Base-by-base conservation (phyloP, 2,113 vertebrate genomes). In the Mobula hypostoma region DNA sequence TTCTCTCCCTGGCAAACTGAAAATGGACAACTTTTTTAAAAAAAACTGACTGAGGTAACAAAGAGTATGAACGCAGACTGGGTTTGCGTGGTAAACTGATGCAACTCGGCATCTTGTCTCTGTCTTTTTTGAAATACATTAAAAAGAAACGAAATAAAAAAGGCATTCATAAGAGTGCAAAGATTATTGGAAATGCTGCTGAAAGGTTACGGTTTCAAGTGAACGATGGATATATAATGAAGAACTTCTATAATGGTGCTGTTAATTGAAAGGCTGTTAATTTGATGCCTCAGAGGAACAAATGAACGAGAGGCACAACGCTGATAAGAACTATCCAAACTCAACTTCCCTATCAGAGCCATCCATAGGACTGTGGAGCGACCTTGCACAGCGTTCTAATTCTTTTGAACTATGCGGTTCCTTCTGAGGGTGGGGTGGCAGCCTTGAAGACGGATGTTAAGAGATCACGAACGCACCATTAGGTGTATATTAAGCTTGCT, bases 1-100 rank as follows among this genome's bases (percentile, higher is more conserved):
- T 96, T 96, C 97, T 95, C 96, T 96, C 72, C 91, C 91, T n/a
- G 40, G 88, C 61, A 68, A 91, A 91, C 14, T 68, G 36, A 93
- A 93, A 82, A 93, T 74, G n/a, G 63, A 83, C 40, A 74, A 74
- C 48, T 48, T 48, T 48, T 74, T 74, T 36, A 48, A 68, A 90
- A 63, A 93, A 93, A 76, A 93, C 24, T 27, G 91, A 76, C 70
- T 24, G 27, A 74, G 91, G 68, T 70, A 48, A 76, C 72, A 27
- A 93, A 56, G 91, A 56, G 91, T 68, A 93, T 27, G 11, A 56
- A 21, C 24, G 91, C 74, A 70, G 91, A 48, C 58, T 70, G 66
- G 32, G 66, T 70, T 66, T 92, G 63, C 70, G 40, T 40, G 21
- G 70, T 27, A 61, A 66, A 90, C 15, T 32, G 91, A 72, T 74